phyloP scores from a whole-genome alignment of 2,113 vertebrate genomes.

The Colius striatus region DNA sequence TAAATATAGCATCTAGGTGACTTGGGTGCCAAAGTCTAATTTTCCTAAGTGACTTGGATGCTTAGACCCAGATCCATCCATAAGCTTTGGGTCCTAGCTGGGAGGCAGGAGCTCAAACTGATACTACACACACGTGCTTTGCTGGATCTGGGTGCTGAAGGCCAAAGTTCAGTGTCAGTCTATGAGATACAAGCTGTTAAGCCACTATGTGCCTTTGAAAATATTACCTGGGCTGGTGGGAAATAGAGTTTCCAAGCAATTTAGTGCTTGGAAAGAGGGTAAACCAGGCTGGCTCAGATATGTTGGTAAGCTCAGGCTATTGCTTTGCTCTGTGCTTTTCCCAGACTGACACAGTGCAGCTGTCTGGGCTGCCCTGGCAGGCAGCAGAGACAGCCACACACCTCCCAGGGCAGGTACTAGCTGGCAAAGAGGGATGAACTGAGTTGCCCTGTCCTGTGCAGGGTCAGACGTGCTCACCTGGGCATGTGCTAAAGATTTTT shows the following conservation, averaged over 20 bases:
- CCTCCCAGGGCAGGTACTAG: rapidly evolving
- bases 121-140: not conserved
- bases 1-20: not conserved
- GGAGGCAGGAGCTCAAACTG: not conserved
- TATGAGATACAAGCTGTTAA: not conserved
- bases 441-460: not conserved
- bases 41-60: not conserved
- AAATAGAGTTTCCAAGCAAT: not conserved
- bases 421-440: not conserved
- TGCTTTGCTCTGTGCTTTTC: rapidly evolving
- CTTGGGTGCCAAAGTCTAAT: not conserved
- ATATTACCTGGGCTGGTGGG: not conserved
- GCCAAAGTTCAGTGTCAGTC: not conserved
- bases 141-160: not conserved
- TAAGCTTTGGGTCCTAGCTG: not conserved
- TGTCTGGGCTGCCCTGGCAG: not conserved
- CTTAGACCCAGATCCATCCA: not conserved
- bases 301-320: not conserved
- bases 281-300: not conserved
- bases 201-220: not conserved
- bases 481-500: not conserved
- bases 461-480: not conserved
- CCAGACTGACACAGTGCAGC: not conserved
- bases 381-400: rapidly evolving
- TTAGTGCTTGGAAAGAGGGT: not conserved